Evolutionary conservation across 2,888 invertebrate species (phyloP), one percentile per base, ranked within the genome.

Genomic region (Drosophila fungiperda): DNA sequence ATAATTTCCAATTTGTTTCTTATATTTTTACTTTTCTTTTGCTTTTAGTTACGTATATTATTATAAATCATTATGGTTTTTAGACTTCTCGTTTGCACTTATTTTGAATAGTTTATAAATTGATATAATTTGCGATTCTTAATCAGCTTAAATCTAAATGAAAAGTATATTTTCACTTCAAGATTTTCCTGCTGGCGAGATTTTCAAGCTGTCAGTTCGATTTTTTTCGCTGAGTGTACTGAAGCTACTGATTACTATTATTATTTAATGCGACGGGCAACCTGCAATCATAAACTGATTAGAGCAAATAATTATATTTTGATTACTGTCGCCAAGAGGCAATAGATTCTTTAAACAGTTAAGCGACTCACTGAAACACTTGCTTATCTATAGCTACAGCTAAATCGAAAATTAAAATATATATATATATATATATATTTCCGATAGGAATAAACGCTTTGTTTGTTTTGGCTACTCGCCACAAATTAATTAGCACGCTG

Each of bases 191-290:
- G 29, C 1, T 40, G n/a, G 9, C 1, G 38, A 40, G n/a, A 40
- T 20, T 45, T 42, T 7, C 3, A 1, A 15, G 15, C 20, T 45
- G 12, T 23, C 3, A 7, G 20, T 3, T 15, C 7, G 1, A 15
- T 15, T 8, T 23, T 23, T 23, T 45, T 75, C 29, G 50, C 58
- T 67, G 0, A 20, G 61, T 60, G 63, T 12, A 49, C 68, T 68
- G 70, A 81, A 26, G 17, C 7, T 32, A 82, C 89, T 82, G 83
- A 82, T 88, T 84, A 74, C 76, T 61, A 71, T 83, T 74, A 80
- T 68, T 52, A 54, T 60, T 63, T 65, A 26, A 60, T 63, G 70
- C 40, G 45, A 52, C 59, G 20, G 72, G 59, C 69, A 52, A 64
- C 49, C 26, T 67, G 62, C 63, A 76, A 48, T 38, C 75, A 70